Percentiles rank a stretch among this genome's conserved stretches.
Conservation (phyloP, 2,888 invertebrate genomes). For the Sabellastarte sp. region DNA sequence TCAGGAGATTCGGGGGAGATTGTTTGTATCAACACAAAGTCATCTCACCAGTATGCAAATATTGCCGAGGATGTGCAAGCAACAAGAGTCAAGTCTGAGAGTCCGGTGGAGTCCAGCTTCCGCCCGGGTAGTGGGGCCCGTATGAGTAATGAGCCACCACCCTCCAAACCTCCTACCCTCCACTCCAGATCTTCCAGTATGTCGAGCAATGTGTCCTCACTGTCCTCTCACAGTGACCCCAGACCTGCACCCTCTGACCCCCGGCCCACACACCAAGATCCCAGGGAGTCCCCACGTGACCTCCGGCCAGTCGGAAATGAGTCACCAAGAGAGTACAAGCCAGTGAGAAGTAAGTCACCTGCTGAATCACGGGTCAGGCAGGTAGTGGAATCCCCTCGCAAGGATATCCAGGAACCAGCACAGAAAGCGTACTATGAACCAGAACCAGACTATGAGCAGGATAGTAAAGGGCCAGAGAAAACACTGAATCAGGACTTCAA, state of each 20-base stretch:
- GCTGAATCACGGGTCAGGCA: neutral
- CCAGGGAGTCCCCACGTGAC: conserved; percentile 2
- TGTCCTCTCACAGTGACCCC: conserved; percentile 1
- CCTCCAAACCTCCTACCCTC: neutral
- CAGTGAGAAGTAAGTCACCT: neutral
- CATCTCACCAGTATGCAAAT: neutral
- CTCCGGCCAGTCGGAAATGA: neutral
- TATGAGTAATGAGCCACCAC: conserved; percentile 78
- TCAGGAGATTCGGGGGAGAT: no score
- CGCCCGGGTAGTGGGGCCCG: conserved; percentile 82
- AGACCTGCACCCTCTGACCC: no score
- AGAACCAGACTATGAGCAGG: neutral
- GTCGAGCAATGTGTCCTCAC: conserved; percentile 8
- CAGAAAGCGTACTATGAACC: no score
- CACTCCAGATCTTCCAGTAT: conserved; percentile 7
- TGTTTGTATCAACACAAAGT: no score
- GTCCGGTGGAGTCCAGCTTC: conserved; percentile 71
- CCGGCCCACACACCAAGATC: conserved; percentile 10
- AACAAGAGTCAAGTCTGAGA: neutral
- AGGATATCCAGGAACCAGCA: no score
- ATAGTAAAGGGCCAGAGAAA: neutral
- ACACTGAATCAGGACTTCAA: conserved; percentile 4
- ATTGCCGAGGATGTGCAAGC: neutral
- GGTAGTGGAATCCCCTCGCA: no score
- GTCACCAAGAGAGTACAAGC: neutral